Evolutionary conservation across 2,113 vertebrate genomes (phyloP).

Genomic region (Limanda limanda): DNA sequence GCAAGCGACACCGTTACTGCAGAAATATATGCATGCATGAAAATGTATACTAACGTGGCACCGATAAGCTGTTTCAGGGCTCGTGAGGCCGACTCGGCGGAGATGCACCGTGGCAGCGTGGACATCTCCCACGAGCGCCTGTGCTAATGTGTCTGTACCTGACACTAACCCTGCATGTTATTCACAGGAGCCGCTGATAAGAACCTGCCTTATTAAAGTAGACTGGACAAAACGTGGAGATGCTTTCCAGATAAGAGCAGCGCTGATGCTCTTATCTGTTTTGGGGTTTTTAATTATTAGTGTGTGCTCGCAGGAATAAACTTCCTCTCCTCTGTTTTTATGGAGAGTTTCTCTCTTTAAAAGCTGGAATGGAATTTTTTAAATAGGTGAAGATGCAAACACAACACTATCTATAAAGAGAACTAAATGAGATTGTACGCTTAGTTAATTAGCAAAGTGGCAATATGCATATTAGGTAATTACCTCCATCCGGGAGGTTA

Average conservation of each 20-base stretch:
- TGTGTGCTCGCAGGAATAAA: background rate
- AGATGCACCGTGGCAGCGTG: constrained; percentile 1
- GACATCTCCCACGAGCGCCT: constrained; percentile 20
- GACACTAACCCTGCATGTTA: background rate
- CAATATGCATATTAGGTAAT: background rate
- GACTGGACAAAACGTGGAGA: background rate
- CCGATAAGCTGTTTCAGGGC: background rate
- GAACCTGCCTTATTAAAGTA: background rate
- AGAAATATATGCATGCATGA: constrained; percentile 38
- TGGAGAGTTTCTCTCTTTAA: background rate
- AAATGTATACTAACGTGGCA: background rate
- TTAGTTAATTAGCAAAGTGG: background rate
- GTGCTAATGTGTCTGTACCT: background rate
- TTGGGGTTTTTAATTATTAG: background rate
- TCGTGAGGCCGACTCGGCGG: constrained; percentile 19
- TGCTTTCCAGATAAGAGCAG: background rate
- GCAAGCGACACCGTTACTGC: constrained; percentile 7
- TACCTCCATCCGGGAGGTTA: background rate
- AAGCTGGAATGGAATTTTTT: background rate
- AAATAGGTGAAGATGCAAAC: background rate
- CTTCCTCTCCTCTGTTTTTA: background rate
- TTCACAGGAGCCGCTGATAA: background rate
- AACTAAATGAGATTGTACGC: background rate
- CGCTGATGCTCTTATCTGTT: background rate
- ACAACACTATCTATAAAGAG: background rate